Evolutionary conservation across 2,113 vertebrate species (phyloP), one percentile per base, ranked within the genome.

Genomic region (Albula goreensis): DNA sequence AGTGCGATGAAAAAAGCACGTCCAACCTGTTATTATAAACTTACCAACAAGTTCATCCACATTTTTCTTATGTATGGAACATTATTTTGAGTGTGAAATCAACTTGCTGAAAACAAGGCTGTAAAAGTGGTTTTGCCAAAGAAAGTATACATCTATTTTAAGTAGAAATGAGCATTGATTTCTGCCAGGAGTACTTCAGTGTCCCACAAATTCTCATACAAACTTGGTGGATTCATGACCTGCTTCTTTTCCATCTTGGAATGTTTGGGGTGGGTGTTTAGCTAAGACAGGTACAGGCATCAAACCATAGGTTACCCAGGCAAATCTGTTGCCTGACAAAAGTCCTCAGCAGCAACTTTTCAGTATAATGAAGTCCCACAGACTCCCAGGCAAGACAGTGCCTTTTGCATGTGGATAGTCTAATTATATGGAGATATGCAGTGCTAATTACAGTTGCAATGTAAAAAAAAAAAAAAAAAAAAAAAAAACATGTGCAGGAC

Each of bases 141-240:
- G 56, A 83, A 63, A 82, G 81, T 57, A 57, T 52, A 57, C 60
- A 3, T 82, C 13, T 82, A 13, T 60, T 13, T 83, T 53, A 53
- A 63, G 57, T 31, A 48, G 56, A 83, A 12, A 17, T 48, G 6
- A 48, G 70, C 57, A 53, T 5, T 63, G 56, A 25, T 63, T 83
- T 31, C 81, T 63, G 81, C 81, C 52, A 51, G 63, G 53, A 83
- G n/a, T 13, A 48, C 4, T 17, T 10, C 53, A 17, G 22, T 63
- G 53, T 63, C 25, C 81, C n/a, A 5, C 50, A 51, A 51, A 31
- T 31, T n/a, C n/a, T 60, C 19, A 57, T n/a, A 83, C 81, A 53
- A 83, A 53, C 53, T 15, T 31, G 22, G 70, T 31, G n/a, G 70
- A 74, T 8, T 31, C 22, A 31, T 10, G 22, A 22, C 1, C 5